Evolutionary conservation across 1,140 invertebrate species (phyloP), one percentile per base, ranked within the genome.

Genomic region (Pogonus chalceus): DNA sequence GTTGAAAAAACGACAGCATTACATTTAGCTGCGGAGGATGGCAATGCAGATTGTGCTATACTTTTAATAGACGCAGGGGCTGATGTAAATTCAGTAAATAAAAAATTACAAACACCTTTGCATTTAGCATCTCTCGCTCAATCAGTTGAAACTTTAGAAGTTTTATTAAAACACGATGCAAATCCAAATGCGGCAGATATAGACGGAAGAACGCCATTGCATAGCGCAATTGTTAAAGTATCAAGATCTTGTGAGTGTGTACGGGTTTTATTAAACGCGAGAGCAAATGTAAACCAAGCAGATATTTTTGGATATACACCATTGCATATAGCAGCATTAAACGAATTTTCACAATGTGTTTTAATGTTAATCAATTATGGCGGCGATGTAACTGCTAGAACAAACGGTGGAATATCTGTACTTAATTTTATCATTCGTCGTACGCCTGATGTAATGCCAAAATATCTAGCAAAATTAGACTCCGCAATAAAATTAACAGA

Each of bases 11-110:
- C 83, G 1, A 90, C 88, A 1, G 81, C 89, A 0, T 65, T 93
- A 7, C 90, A 92, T 67, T 74, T 91, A 58, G 85, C 88, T 3
- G 86, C 88, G 0, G 85, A 89, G 56, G 87, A 91, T 59, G 87
- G 87, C 20, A 83, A 85, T 57, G 73, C 76, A 0, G 81, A 84
- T 58, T 88, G 88, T 56, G 81, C 80, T 0, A 70, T 75, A 37
- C 64, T 90, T 53, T 70, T 93, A 14, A 68, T 92, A 12, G 79
- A 87, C 12, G 79, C 83, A 35, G 81, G 84, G 0, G 87, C 90
- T 1, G 69, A 80, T 23, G 77, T 79, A 20, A 76, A 83, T 58
- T 79, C 79, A 22, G 75, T 73, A 20, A 90, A 89, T 70, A 76
- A 76, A 26, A 79, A 83, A 58, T 78, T 80, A 22, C 88, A 91